These are phyloP conservation scores for Littorina saxatilis DNA, from an alignment of 1,140 invertebrate species.

Conservation along the genomic window DNA sequence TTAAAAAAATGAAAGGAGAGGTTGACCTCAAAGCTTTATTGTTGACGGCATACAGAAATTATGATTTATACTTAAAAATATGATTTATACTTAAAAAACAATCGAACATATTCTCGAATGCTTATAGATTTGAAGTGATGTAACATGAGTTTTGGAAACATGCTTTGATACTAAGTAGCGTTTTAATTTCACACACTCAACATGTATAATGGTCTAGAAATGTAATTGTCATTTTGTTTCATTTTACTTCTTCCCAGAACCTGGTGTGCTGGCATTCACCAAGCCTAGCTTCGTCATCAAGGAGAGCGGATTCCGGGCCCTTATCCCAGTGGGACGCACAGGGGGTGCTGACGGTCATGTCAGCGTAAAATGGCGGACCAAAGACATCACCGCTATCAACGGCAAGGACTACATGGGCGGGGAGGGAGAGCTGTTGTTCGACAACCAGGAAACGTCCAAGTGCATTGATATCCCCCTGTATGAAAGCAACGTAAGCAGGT, in stretches of 20 bases:
- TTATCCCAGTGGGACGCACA: constrained; percentile 78
- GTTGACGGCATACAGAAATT: too few relatives aligned
- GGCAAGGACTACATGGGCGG: constrained; percentile 78
- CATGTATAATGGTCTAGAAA: too few relatives aligned
- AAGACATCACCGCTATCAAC: constrained; percentile 80
- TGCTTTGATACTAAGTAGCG: too few relatives aligned
- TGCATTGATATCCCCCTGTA: constrained; percentile 80
- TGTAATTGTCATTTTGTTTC: too few relatives aligned
- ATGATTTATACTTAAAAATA: too few relatives aligned
- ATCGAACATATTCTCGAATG: too few relatives aligned
- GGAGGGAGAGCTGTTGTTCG: constrained; percentile 79
- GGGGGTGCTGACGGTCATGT: constrained; percentile 82
- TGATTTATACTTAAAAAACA: too few relatives aligned
- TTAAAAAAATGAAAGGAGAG: too few relatives aligned
- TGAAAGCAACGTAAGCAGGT: constrained; percentile 64
- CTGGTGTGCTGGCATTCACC: constrained; percentile 81
- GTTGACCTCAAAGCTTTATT: too few relatives aligned
- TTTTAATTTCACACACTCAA: too few relatives aligned
- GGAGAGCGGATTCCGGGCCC: constrained; percentile 79
- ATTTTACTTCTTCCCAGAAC: constrained; percentile 78
- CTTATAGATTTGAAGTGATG: too few relatives aligned
- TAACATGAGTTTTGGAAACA: too few relatives aligned
- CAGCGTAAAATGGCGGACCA: constrained; percentile 79
- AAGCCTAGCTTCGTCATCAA: constrained; percentile 82
- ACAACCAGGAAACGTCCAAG: constrained; percentile 79